These are phyloP conservation scores for Rhadina sibilatrix DNA, from an alignment of 2,113 vertebrate species.

Conservation along the genomic window DNA sequence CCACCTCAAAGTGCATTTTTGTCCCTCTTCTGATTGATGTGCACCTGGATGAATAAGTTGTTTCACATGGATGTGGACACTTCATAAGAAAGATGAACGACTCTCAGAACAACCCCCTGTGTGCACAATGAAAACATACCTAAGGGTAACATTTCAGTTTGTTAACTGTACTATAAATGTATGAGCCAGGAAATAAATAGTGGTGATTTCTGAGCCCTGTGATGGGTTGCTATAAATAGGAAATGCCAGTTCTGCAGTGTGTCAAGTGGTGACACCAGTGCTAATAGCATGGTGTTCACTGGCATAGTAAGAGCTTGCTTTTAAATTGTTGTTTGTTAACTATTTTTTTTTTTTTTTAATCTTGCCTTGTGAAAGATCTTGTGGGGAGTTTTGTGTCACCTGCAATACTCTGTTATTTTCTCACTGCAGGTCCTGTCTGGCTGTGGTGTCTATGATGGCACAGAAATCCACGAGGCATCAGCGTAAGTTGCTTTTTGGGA, in stretches of 20 bases:
- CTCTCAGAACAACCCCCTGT: background rate
- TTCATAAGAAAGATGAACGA: background rate
- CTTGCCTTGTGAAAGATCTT: background rate
- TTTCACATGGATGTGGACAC: background rate
- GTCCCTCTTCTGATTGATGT: background rate
- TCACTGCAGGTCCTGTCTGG: slow-evolving; percentile 83
- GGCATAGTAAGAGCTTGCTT: background rate
- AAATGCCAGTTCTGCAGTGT: background rate
- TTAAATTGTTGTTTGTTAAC: background rate
- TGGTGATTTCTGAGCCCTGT: background rate
- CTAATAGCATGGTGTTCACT: background rate
- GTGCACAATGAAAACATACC: background rate
- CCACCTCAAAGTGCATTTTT: background rate
- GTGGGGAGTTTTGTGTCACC: background rate
- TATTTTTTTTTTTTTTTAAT: background rate
- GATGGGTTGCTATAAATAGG: background rate
- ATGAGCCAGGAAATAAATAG: background rate
- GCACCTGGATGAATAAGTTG: background rate
- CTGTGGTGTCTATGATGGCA: slow-evolving; percentile 87
- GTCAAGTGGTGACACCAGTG: background rate
- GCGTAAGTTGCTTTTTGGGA: slow-evolving; percentile 75
- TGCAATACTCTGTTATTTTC: background rate
- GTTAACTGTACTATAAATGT: background rate
- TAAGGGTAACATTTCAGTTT: background rate
- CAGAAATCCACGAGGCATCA: slow-evolving; percentile 88